Percentiles rank a stretch among this genome's conserved stretches.
Evolutionary conservation across 2,888 invertebrate species (phyloP).

Genomic region (Euplexia lucipara): DNA sequence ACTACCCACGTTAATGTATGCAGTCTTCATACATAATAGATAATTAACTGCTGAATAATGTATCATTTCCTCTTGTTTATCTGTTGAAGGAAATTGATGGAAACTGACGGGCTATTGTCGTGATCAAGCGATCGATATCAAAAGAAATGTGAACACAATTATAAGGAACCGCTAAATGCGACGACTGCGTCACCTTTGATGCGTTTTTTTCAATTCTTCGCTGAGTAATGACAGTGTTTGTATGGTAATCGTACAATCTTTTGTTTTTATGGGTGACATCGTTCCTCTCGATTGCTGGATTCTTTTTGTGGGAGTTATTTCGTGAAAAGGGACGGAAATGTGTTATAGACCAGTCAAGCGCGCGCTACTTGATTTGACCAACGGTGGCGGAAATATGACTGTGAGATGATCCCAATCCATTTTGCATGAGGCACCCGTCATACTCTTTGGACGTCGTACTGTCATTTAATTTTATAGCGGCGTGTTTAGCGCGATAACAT

Average conservation of each 20-base stretch:
- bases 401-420: too few species aligned
- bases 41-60: constrained; percentile 61
- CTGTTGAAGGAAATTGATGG: constrained; percentile 61
- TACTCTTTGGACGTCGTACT: too few species aligned
- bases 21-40: constrained; percentile 60
- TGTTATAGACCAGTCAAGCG: too few species aligned
- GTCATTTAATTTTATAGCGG: too few species aligned
- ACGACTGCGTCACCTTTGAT: constrained; percentile 43
- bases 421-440: too few species aligned
- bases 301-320: too few species aligned
- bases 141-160: constrained; percentile 69
- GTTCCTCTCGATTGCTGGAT: background rate
- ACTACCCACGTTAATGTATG: constrained; percentile 33
- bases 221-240: constrained; percentile 13
- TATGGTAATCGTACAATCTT: constrained; percentile 5
- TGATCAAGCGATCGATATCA: constrained; percentile 48
- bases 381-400: too few species aligned
- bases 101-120: constrained; percentile 68
- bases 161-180: constrained; percentile 51
- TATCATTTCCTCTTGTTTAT: constrained; percentile 62
- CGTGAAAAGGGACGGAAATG: too few species aligned
- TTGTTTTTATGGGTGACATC: background rate
- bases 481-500: too few species aligned
- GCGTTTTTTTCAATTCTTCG: constrained; percentile 16
- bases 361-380: too few species aligned